Evolutionary conservation across 2,888 invertebrate genomes (phyloP).

Genomic region (Pseudoips prasinana): DNA sequence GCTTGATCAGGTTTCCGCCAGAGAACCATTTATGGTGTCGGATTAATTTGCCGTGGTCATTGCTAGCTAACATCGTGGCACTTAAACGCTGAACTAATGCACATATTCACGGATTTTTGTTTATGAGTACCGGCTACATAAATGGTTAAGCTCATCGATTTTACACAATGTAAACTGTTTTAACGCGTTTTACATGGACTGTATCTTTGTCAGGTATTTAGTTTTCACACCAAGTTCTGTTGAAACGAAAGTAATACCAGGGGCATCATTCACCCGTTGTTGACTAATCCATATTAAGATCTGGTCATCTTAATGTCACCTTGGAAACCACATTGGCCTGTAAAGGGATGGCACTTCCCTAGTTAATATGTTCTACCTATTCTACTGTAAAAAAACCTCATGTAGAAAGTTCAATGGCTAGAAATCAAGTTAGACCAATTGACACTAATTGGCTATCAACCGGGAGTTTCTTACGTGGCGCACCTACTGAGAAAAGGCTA

Average conservation of each 20-base stretch:
- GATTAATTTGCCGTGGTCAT: conserved; percentile 68
- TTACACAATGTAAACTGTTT: conserved; percentile 7
- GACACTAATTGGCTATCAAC: conserved; percentile 38
- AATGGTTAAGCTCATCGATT: conserved; percentile 23
- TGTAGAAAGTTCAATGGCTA: conserved; percentile 13
- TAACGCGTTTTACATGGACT: background rate
- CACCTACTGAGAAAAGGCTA: conserved; percentile 19
- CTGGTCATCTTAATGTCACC: too few species aligned
- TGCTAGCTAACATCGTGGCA: conserved; percentile 34
- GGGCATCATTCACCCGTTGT: too few species aligned
- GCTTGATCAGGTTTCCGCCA: conserved; percentile 70
- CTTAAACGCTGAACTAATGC: conserved; percentile 31
- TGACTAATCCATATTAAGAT: too few species aligned
- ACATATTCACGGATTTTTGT: conserved; percentile 36
- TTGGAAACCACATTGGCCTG: too few species aligned
- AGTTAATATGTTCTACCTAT: too few species aligned
- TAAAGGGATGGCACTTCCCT: too few species aligned
- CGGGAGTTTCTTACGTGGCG: conserved; percentile 10
- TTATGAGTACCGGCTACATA: conserved; percentile 18
- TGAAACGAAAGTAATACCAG: too few species aligned
- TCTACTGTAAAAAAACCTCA: background rate
- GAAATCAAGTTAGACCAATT: conserved; percentile 34
- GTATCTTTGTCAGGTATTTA: too few species aligned
- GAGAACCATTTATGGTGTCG: conserved; percentile 67
- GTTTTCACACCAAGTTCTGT: too few species aligned